A percentile compares a stretch with the other conserved stretches of the same genome.
Conservation (phyloP, 1,140 invertebrate species). For the Protaetia brevitarsis region DNA sequence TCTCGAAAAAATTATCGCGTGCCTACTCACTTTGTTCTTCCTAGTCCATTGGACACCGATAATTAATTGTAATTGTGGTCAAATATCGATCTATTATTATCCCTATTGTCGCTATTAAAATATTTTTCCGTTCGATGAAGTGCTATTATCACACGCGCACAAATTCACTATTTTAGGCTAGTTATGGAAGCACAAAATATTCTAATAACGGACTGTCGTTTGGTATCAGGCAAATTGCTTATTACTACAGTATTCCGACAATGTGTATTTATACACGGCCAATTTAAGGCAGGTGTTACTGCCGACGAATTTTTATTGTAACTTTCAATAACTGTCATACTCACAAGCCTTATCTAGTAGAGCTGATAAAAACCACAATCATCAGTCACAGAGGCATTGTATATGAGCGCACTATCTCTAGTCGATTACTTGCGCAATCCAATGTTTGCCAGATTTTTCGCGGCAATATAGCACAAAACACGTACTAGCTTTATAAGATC, state of each 20-base stretch:
- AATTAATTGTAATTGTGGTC: neutral
- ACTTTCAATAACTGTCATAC: neutral
- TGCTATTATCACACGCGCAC: no score
- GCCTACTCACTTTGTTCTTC: slow-evolving; percentile 12
- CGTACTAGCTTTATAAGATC: no score
- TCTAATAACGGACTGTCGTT: no score
- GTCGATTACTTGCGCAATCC: neutral
- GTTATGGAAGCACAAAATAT: no score
- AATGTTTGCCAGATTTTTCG: neutral
- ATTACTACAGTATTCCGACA: neutral
- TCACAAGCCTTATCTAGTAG: neutral
- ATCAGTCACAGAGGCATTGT: neutral
- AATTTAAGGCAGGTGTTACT: neutral
- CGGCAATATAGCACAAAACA: neutral
- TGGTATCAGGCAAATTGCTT: no score
- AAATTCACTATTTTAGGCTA: no score
- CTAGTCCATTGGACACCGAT: neutral
- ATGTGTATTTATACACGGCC: no score
- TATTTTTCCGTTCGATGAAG: no score
- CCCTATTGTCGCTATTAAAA: no score
- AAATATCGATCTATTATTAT: neutral
- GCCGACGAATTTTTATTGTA: neutral
- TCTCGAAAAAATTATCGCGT: neutral
- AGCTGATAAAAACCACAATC: slow-evolving; percentile 1
- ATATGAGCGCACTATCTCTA: slow-evolving; percentile 2